Evolutionary conservation across 2,113 vertebrate genomes (phyloP).

Genomic region (Elanoides forficatus): DNA sequence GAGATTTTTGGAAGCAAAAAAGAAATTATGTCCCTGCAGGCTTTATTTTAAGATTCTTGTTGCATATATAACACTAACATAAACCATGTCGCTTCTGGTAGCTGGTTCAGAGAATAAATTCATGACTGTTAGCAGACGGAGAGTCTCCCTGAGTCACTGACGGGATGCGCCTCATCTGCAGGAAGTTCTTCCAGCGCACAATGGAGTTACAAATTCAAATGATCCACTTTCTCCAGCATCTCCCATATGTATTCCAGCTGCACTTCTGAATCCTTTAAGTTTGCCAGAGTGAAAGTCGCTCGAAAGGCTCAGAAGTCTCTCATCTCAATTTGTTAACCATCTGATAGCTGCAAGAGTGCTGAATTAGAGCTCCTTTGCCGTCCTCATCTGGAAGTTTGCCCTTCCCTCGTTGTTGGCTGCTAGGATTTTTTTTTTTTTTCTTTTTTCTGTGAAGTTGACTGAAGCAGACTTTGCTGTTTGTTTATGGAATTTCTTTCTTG

Average conservation of each 20-base stretch:
- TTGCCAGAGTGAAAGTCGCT: constrained; percentile 34
- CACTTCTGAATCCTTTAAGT: constrained; percentile 26
- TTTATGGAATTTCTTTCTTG: constrained; percentile 35
- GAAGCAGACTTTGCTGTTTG: background rate
- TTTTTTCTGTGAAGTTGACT: background rate
- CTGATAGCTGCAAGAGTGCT: constrained; percentile 25
- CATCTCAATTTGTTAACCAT: constrained; percentile 61
- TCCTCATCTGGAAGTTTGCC: constrained; percentile 13
- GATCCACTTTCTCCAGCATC: constrained; percentile 34
- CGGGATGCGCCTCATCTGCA: constrained; percentile 17
- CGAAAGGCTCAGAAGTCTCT: constrained; percentile 22
- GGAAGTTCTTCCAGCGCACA: constrained; percentile 46
- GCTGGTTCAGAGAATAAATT: constrained; percentile 16
- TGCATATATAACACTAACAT: background rate
- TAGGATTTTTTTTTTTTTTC: background rate
- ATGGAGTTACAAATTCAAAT: constrained; percentile 46
- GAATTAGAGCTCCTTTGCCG: constrained; percentile 30
- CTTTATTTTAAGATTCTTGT: constrained; percentile 31
- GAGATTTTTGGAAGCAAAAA: background rate
- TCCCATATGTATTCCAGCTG: constrained; percentile 60
- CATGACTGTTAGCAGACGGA: background rate
- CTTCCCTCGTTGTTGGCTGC: background rate
- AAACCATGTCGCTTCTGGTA: constrained; percentile 29
- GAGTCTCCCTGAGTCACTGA: background rate
- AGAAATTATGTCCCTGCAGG: background rate